Percentiles rank a stretch among this genome's conserved stretches.
Conservation (phyloP, 2,797 vertebrate genomes). For the Parotocinclus haroldoi region DNA sequence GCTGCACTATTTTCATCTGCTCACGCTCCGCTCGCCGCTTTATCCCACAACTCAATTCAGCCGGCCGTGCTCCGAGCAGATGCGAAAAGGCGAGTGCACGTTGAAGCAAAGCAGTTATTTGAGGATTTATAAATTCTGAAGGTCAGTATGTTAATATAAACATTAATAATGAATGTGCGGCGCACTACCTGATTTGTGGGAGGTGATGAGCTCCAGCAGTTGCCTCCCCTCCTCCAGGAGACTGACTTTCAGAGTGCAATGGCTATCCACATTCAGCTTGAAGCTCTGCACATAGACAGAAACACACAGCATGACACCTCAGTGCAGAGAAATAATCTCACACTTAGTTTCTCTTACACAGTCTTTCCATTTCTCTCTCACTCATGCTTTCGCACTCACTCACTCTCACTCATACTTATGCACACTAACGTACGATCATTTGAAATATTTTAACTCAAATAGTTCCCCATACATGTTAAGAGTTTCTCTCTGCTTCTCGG, state of each 20-base stretch:
- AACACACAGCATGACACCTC: conserved; percentile 38
- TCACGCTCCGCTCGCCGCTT: conserved; percentile 36
- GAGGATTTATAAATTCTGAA: conserved; percentile 90
- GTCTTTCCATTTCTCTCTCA: conserved; percentile 6
- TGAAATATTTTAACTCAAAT: conserved; percentile 21
- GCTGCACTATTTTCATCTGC: conserved; percentile 15
- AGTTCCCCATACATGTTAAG: conserved; percentile 1
- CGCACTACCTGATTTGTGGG: conserved; percentile 92
- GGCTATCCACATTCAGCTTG: conserved; percentile 91
- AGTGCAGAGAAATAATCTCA: conserved; percentile 29
- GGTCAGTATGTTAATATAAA: conserved; percentile 94
- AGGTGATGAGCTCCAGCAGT: conserved; percentile 87
- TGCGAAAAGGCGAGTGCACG: conserved; percentile 35
- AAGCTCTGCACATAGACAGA: conserved; percentile 77
- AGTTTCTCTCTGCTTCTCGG: background rate
- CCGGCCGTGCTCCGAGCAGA: conserved; percentile 34
- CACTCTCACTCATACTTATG: conserved; percentile 1
- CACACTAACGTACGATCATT: conserved; percentile 9
- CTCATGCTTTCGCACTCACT: conserved; percentile 14
- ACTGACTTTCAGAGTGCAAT: conserved; percentile 83
- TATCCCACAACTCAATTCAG: conserved; percentile 52
- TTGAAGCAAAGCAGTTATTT: conserved; percentile 72
- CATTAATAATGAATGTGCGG: conserved; percentile 92
- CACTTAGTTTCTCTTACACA: conserved; percentile 25
- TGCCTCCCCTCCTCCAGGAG: conserved; percentile 87